phyloP scores from a whole-genome alignment of 2,888 invertebrate genomes.

The Drosophila mercatorum region DNA sequence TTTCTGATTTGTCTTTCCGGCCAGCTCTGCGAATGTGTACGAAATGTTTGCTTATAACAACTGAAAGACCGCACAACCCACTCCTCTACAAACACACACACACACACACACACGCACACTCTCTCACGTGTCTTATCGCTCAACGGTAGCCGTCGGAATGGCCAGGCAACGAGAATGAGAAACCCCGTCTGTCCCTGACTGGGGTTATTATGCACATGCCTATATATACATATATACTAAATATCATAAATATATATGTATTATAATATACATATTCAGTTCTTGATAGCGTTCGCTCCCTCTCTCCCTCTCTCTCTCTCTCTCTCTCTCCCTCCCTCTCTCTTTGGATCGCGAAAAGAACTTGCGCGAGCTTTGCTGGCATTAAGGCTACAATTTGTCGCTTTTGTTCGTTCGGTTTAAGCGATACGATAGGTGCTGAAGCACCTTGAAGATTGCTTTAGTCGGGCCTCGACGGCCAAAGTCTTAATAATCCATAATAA shows the following conservation, averaged over 20 bases:
- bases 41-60: slow-evolving; percentile 16
- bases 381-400: slow-evolving; percentile 5
- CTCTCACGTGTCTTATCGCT: slow-evolving; percentile 9
- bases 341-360: slow-evolving; percentile 3
- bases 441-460: slow-evolving; percentile 4
- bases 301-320: not conserved
- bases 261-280: slow-evolving; percentile 8
- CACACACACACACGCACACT: not conserved
- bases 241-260: slow-evolving; percentile 7
- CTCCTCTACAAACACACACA: not conserved
- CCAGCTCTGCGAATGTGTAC: slow-evolving; percentile 19
- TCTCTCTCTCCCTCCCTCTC: not conserved
- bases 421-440: not conserved
- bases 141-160: slow-evolving; percentile 14
- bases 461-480: slow-evolving; percentile 2
- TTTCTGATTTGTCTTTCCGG: not conserved
- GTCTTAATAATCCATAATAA: not conserved
- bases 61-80: slow-evolving; percentile 4
- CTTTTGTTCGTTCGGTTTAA: not conserved
- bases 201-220: slow-evolving; percentile 18
- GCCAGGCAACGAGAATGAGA: slow-evolving; percentile 28
- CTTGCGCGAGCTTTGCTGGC: slow-evolving; percentile 5
- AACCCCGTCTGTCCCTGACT: slow-evolving; percentile 34
- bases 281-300: slow-evolving; percentile 41
- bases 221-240: slow-evolving; percentile 4